These are phyloP conservation scores for Liolophura sinensis DNA, from an alignment of 1,140 invertebrate species.

Conservation along the genomic window DNA sequence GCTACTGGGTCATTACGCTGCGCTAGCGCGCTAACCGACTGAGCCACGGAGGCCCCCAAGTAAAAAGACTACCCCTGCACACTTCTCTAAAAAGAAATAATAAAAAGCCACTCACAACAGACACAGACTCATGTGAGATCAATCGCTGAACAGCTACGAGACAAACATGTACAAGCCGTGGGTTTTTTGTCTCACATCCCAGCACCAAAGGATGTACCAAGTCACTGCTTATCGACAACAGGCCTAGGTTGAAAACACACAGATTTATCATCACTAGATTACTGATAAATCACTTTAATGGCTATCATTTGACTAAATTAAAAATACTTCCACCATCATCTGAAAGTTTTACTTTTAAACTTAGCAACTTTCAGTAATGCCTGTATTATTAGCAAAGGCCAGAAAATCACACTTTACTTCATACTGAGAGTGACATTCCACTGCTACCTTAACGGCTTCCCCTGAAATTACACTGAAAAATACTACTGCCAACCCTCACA, in stretches of 20 bases:
- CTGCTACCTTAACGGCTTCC: no score
- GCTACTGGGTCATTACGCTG: no score
- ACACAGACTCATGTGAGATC: conserved; percentile 65
- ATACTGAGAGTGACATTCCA: no score
- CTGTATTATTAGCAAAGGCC: no score
- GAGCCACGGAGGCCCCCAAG: no score
- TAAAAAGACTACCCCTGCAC: no score
- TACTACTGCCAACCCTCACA: no score
- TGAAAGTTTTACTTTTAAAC: not conserved
- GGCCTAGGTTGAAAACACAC: conserved; percentile 45
- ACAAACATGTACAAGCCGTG: conserved; percentile 94
- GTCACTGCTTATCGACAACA: conserved; percentile 65
- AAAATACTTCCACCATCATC: not conserved
- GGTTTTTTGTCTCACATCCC: conserved; percentile 96
- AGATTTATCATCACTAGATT: not conserved
- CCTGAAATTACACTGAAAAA: no score
- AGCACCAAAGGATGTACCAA: conserved; percentile 96
- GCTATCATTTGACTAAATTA: conserved; percentile 6
- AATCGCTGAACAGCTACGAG: conserved; percentile 79
- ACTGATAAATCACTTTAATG: conserved; percentile 4
- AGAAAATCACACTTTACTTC: no score
- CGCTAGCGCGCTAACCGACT: no score
- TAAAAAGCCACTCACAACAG: conserved; percentile 49
- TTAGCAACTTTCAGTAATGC: not conserved
- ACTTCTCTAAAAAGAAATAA: not conserved